Conservation (phyloP, 2,113 vertebrate genomes). For the Antennarius striatus region DNA sequence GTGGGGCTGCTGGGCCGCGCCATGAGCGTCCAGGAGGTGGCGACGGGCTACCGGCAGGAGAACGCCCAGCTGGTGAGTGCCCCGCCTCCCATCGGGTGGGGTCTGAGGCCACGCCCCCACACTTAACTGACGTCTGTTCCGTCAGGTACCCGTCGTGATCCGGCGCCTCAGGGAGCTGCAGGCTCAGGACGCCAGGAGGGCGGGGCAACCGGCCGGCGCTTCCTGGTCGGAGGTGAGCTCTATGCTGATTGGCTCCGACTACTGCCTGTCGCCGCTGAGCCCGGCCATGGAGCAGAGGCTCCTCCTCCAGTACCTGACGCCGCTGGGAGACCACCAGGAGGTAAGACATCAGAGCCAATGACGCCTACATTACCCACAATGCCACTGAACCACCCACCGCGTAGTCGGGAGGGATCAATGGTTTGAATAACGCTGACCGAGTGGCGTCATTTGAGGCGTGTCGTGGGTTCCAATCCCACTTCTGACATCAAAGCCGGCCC, state of each 20-base stretch:
- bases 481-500: too few relatives aligned
- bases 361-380: too few relatives aligned
- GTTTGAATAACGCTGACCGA: too few relatives aligned
- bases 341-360: slow-evolving; percentile 66
- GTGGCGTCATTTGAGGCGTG: too few relatives aligned
- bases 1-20: slow-evolving; percentile 88
- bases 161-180: slow-evolving; percentile 79
- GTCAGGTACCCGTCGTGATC: slow-evolving; percentile 89
- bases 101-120: too few relatives aligned
- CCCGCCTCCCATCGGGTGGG: too few relatives aligned
- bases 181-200: slow-evolving; percentile 57
- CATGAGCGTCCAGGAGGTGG: slow-evolving; percentile 94
- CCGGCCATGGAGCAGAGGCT: slow-evolving; percentile 92
- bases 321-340: slow-evolving; percentile 95
- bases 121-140: neutral
- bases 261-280: slow-evolving; percentile 89
- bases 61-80: slow-evolving; percentile 79
- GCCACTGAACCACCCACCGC: too few relatives aligned
- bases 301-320: slow-evolving; percentile 94
- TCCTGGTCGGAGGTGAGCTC: slow-evolving; percentile 97
- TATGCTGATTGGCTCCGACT: slow-evolving; percentile 93
- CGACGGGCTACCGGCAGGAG: slow-evolving; percentile 87
- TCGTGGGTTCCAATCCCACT: too few relatives aligned
- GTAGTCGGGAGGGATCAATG: too few relatives aligned
- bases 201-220: slow-evolving; percentile 70